Conservation (phyloP, 1,140 invertebrate genomes). For the Penaeus japonicus region DNA sequence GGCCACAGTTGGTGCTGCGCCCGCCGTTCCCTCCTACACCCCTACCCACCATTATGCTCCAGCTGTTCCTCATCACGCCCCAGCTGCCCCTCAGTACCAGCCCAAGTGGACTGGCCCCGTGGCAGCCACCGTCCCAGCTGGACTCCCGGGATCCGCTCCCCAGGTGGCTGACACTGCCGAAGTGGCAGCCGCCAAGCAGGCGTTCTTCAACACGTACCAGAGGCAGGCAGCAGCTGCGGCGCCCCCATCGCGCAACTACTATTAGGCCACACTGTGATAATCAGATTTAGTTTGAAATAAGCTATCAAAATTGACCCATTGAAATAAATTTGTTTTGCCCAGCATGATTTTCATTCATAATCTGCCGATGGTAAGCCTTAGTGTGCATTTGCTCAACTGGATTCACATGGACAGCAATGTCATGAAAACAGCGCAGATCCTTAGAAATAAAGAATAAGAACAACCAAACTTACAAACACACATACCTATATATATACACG, state of each 20-base stretch:
- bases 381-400: no score
- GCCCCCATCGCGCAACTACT: background rate
- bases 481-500: background rate
- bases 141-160: background rate
- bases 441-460: no score
- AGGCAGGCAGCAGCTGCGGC: conserved; percentile 28
- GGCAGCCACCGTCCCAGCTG: conserved; percentile 25
- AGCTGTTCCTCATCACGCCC: background rate
- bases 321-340: no score
- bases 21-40: background rate
- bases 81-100: background rate
- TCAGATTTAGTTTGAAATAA: background rate
- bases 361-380: no score
- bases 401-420: no score
- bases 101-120: conserved; percentile 38
- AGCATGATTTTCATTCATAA: no score
- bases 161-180: conserved; percentile 4
- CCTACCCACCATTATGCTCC: background rate
- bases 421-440: no score
- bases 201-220: conserved; percentile 23
- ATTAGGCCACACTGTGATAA: conserved; percentile 18
- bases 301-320: no score
- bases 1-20: background rate
- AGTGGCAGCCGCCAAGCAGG: conserved; percentile 4
- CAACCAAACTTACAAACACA: no score